phyloP scores from a whole-genome alignment of 2,797 vertebrate genomes.

The Phrynocephalus vlangalii region DNA sequence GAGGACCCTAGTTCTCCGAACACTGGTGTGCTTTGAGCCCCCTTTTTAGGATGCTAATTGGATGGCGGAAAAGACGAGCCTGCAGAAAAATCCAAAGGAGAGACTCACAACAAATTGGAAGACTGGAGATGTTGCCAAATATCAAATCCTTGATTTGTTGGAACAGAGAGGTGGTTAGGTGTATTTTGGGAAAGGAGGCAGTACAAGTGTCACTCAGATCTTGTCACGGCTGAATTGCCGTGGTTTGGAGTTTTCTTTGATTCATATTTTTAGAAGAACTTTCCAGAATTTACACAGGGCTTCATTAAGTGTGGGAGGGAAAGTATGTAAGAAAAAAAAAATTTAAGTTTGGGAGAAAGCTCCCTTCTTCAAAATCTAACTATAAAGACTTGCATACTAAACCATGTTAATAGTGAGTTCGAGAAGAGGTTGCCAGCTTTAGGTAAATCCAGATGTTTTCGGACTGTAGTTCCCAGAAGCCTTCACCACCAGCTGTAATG shows the following conservation, averaged over 20 bases:
- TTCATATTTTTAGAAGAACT: too few relatives aligned
- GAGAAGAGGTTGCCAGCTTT: too few relatives aligned
- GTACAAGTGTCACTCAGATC: neutral
- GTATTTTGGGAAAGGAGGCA: neutral
- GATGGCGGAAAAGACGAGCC: conserved; percentile 37
- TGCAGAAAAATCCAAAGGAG: neutral
- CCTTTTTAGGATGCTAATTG: conserved; percentile 58
- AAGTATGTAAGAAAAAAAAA: too few relatives aligned
- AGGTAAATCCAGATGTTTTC: too few relatives aligned
- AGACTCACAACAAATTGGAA: neutral
- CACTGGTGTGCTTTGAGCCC: conserved; percentile 31
- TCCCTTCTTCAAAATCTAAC: neutral
- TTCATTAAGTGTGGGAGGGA: too few relatives aligned
- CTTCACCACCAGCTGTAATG: too few relatives aligned
- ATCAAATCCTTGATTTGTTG: neutral
- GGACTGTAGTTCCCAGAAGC: too few relatives aligned
- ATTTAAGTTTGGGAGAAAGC: neutral
- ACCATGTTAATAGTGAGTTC: too few relatives aligned
- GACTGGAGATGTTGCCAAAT: neutral
- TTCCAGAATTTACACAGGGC: too few relatives aligned
- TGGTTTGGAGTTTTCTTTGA: too few relatives aligned
- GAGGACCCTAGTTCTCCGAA: conserved; percentile 58
- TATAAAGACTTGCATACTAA: neutral
- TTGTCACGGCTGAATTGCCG: too few relatives aligned
- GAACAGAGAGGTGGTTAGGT: neutral